These are phyloP conservation scores for Stenoptilia bipunctidactyla DNA, from an alignment of 2,888 invertebrate species.

Conservation along the genomic window DNA sequence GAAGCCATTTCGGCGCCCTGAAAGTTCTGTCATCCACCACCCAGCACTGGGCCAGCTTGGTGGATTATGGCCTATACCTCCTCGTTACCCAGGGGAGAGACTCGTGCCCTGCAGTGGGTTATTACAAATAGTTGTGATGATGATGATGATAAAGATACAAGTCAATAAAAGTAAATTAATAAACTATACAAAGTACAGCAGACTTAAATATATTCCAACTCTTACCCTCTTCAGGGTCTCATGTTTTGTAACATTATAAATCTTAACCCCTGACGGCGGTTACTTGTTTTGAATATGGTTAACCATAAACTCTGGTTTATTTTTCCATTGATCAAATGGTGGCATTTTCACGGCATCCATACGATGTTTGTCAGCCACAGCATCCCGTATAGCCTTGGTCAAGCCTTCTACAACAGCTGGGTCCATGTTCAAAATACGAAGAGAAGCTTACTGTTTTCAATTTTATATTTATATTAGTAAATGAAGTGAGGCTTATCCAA, in stretches of 20 bases:
- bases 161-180: too few species aligned
- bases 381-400: neutral
- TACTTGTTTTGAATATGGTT: constrained; percentile 11
- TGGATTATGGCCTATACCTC: too few species aligned
- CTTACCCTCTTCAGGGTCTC: constrained; percentile 12
- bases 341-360: neutral
- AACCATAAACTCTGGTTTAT: neutral
- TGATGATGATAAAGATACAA: too few species aligned
- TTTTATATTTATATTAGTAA: too few species aligned
- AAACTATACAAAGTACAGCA: too few species aligned
- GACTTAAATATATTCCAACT: constrained; percentile 11
- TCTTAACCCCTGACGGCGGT: constrained; percentile 13
- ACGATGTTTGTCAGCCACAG: neutral
- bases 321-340: neutral
- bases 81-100: too few species aligned
- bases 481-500: too few species aligned
- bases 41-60: too few species aligned
- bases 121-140: too few species aligned
- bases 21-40: too few species aligned
- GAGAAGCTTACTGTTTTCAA: neutral
- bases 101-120: too few species aligned
- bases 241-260: constrained; percentile 11
- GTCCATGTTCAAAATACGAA: neutral
- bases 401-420: neutral
- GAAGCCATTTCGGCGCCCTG: too few species aligned